Percentiles rank a stretch among this genome's conserved stretches.
These are phyloP conservation scores for Agelaius tricolor DNA, from an alignment of 2,113 vertebrate species.

Conservation along the genomic window DNA sequence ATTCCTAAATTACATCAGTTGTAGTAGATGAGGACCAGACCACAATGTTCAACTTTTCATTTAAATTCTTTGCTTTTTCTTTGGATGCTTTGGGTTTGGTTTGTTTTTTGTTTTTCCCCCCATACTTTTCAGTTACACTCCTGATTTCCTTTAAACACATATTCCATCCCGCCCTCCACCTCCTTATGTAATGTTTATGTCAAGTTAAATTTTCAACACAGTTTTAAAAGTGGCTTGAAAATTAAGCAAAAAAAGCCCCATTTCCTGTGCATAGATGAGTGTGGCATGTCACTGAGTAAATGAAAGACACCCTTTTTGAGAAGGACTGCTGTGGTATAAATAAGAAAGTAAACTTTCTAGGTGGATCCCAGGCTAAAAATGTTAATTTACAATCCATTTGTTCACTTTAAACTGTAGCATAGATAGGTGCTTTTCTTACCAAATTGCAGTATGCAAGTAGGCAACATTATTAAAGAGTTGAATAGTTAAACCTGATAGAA, in stretches of 20 bases:
- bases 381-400: neutral
- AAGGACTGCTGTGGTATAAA: neutral
- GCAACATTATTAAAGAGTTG: neutral
- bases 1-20: neutral
- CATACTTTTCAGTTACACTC: neutral
- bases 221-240: neutral
- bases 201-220: neutral
- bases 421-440: neutral
- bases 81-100: neutral
- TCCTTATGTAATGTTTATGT: neutral
- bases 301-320: neutral
- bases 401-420: neutral
- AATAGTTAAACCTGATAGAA: neutral
- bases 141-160: neutral
- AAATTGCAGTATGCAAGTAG: neutral
- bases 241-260: neutral
- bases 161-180: neutral
- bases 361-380: neutral
- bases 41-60: neutral
- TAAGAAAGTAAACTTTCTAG: neutral
- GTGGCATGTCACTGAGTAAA: neutral
- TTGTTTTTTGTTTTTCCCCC: rapidly evolving
- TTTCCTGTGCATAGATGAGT: neutral
- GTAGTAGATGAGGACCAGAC: neutral
- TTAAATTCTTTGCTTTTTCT: neutral